These are phyloP conservation scores for Cossypha heuglini DNA, from an alignment of 2,797 vertebrate genomes.

Conservation along the genomic window DNA sequence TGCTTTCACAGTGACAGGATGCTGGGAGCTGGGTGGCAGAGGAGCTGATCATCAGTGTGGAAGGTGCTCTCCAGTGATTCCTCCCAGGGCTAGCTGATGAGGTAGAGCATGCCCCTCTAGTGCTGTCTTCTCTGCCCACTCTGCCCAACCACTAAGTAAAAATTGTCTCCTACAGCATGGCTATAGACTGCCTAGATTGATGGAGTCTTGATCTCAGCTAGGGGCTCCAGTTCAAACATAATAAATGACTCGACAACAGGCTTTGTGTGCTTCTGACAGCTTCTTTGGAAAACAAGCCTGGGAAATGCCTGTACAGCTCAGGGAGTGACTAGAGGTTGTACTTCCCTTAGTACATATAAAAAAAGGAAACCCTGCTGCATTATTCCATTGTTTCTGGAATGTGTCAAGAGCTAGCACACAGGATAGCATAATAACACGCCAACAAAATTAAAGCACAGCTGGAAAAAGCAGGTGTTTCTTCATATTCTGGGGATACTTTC, in stretches of 20 bases:
- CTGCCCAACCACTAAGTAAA: background rate
- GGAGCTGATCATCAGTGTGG: background rate
- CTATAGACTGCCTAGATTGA: background rate
- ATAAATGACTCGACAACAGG: background rate
- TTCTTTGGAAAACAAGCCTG: background rate
- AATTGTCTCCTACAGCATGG: background rate
- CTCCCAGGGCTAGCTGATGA: background rate
- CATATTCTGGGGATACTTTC: constrained; percentile 30
- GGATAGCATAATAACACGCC: background rate
- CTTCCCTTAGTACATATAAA: background rate
- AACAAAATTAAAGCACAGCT: constrained; percentile 55
- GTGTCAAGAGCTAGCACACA: background rate
- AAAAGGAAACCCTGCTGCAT: background rate
- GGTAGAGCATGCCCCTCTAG: rapidly evolving
- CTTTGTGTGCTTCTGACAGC: background rate
- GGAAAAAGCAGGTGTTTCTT: constrained; percentile 46
- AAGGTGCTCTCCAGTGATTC: background rate
- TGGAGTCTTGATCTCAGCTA: background rate
- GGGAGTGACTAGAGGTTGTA: background rate
- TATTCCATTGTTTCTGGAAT: background rate
- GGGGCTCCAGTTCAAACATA: background rate
- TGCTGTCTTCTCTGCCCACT: background rate
- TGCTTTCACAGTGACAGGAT: rapidly evolving
- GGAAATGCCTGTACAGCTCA: background rate
- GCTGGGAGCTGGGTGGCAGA: background rate